phyloP scores from a whole-genome alignment of 1,140 invertebrate species.

The Telenomus remus region DNA sequence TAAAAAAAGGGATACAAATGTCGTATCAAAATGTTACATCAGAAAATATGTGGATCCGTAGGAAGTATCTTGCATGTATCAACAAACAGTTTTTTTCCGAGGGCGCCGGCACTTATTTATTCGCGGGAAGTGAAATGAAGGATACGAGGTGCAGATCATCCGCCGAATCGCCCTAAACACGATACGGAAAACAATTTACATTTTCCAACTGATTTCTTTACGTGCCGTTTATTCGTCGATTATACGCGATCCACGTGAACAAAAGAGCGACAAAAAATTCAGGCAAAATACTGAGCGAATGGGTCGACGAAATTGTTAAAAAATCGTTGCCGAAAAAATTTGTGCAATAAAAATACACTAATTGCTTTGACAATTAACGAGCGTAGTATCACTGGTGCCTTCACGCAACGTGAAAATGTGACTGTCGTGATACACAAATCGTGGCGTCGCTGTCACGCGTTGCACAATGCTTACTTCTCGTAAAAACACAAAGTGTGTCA shows the following conservation, averaged over 20 bases:
- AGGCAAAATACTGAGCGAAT: no score
- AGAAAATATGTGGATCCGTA: not conserved
- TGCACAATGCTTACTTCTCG: conserved; percentile 11
- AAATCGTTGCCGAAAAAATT: no score
- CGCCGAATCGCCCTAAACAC: conserved; percentile 41
- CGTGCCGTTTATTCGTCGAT: not conserved
- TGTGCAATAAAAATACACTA: no score
- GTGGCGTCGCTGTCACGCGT: conserved; percentile 28
- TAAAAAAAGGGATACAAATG: no score
- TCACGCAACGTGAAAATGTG: conserved; percentile 25
- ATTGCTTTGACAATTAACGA: conserved; percentile 18
- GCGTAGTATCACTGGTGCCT: conserved; percentile 12
- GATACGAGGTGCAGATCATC: conserved; percentile 68
- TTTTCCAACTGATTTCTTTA: conserved; percentile 14
- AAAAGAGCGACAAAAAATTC: no score
- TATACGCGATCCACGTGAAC: not conserved
- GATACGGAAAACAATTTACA: conserved; percentile 54
- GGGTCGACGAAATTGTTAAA: no score
- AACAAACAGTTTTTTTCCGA: conserved; percentile 66
- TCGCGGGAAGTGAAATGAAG: conserved; percentile 70
- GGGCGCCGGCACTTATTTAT: conserved; percentile 72
- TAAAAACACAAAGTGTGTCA: conserved; percentile 31
- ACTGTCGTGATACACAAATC: conserved; percentile 31
- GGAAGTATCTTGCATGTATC: not conserved
- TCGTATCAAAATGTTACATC: no score